A percentile compares a stretch with the other conserved stretches of the same genome.
phyloP scores from a whole-genome alignment of 2,888 invertebrate species.

The Lacanobia wlatinum region DNA sequence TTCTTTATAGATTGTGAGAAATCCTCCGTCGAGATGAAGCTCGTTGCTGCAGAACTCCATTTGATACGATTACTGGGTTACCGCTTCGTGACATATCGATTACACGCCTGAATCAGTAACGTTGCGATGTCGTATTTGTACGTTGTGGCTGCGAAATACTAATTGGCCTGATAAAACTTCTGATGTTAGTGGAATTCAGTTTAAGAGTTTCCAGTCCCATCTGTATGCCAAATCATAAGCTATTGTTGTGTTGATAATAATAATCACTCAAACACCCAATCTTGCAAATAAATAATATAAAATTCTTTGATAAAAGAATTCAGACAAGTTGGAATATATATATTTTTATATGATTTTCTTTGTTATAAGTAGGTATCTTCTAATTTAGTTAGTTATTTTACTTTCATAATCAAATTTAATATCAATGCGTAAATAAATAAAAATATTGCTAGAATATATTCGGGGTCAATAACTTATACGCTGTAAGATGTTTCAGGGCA shows the following conservation, averaged over 20 bases:
- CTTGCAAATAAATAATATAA: no score
- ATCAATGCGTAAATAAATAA: neutral
- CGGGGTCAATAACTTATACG: conserved; percentile 8
- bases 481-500: neutral
- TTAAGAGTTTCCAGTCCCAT: neutral
- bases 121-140: neutral
- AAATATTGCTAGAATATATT: neutral
- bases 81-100: conserved; percentile 22
- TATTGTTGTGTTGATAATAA: neutral
- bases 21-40: conserved; percentile 11
- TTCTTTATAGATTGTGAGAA: conserved; percentile 14
- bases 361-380: no score
- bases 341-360: no score
- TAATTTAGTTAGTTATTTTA: neutral
- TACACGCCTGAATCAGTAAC: conserved; percentile 10
- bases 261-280: no score
- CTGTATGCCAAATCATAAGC: neutral
- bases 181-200: neutral
- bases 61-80: conserved; percentile 18
- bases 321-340: no score
- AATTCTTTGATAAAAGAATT: no score
- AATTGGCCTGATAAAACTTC: neutral
- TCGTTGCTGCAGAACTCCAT: conserved; percentile 4
- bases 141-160: neutral
- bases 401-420: neutral